phyloP scores from a whole-genome alignment of 2,113 vertebrate species.

The Athene cunicularia region DNA sequence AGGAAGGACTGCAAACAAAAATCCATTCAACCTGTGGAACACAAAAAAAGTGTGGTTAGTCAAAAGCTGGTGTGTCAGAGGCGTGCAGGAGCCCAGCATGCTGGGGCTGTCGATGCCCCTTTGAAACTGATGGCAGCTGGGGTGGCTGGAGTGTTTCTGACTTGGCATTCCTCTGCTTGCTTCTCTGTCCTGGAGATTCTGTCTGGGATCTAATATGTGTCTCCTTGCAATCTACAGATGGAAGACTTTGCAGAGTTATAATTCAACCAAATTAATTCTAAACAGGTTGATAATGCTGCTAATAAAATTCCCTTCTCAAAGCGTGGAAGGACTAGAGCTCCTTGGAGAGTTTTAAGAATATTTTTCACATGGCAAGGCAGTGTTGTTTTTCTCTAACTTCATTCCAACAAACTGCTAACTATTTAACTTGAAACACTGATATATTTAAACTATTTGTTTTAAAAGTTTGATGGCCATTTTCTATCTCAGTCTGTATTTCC shows the following conservation, averaged over 20 bases:
- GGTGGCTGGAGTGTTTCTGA: neutral
- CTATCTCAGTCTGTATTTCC: neutral
- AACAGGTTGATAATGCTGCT: neutral
- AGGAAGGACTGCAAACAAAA: neutral
- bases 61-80: neutral
- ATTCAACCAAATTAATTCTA: neutral
- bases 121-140: neutral
- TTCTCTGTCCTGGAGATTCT: neutral
- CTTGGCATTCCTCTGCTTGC: neutral
- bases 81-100: neutral
- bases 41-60: neutral
- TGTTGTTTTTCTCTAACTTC: neutral
- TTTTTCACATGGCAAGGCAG: neutral
- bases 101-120: neutral
- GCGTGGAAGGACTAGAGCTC: neutral
- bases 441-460: neutral
- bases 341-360: neutral
- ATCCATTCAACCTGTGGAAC: neutral
- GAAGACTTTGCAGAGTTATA: neutral
- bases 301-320: neutral
- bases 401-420: neutral
- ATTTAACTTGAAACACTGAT: neutral
- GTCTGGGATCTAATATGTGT: rapidly evolving
- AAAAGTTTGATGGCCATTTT: neutral
- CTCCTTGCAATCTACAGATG: neutral